phyloP scores from a whole-genome alignment of 2,797 vertebrate species.

The Scolopax rusticola region DNA sequence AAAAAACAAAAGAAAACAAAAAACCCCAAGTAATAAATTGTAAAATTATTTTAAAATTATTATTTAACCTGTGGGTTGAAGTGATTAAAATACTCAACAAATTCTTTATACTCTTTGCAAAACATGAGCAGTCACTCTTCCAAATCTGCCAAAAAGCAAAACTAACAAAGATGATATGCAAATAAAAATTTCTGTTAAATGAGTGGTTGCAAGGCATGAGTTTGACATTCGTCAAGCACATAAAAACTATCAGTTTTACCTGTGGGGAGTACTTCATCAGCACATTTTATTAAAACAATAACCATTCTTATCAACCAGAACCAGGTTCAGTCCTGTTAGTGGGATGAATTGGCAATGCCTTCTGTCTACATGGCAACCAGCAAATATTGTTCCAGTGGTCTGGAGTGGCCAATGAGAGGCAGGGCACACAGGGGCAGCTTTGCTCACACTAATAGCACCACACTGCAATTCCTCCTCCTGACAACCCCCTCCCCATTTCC shows the following conservation, averaged over 20 bases:
- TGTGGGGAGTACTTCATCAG: constrained; percentile 66
- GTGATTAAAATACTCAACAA: not conserved
- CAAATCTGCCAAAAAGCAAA: not conserved
- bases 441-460: not conserved
- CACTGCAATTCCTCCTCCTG: constrained; percentile 23
- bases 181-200: not conserved
- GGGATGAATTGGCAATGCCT: constrained; percentile 62
- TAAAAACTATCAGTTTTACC: constrained; percentile 52
- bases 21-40: not conserved
- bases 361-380: constrained; percentile 75
- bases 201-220: not conserved
- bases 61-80: not conserved
- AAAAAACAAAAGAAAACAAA: not conserved
- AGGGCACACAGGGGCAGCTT: not conserved
- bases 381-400: constrained; percentile 74
- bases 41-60: not conserved
- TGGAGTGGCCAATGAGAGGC: constrained; percentile 24
- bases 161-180: not conserved
- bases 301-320: constrained; percentile 73
- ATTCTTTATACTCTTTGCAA: not conserved
- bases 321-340: constrained; percentile 73
- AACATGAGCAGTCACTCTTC: not conserved
- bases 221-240: not conserved
- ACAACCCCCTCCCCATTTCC: not conserved
- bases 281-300: constrained; percentile 67